These are phyloP conservation scores for Apus apus DNA, from an alignment of 2,113 vertebrate species.

Conservation along the genomic window DNA sequence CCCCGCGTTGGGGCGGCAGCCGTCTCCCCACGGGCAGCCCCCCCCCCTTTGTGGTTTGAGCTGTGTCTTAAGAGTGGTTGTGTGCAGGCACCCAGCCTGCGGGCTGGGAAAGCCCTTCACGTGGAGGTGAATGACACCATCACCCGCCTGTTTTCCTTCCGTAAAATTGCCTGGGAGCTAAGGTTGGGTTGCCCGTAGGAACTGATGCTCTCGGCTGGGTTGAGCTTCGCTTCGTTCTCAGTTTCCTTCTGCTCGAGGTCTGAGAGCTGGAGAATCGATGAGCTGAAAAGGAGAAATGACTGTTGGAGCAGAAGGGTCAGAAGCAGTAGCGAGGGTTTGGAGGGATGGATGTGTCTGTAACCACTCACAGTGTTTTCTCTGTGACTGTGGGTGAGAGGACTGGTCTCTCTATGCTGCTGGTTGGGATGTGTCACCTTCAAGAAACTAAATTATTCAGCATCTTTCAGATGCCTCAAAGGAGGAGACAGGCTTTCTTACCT, in stretches of 20 bases:
- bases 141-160: rapidly evolving
- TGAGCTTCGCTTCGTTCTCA: rapidly evolving
- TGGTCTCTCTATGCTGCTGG: background rate
- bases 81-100: too few species aligned
- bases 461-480: too few species aligned
- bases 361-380: rapidly evolving
- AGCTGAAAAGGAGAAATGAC: background rate
- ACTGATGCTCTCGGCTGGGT: too few species aligned
- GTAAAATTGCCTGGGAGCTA: background rate
- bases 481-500: too few species aligned
- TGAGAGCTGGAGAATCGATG: background rate
- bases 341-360: rapidly evolving
- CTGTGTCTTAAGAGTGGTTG: too few species aligned
- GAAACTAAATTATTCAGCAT: background rate
- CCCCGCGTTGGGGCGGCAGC: too few species aligned
- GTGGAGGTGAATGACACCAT: rapidly evolving
- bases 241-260: background rate
- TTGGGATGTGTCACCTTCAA: background rate
- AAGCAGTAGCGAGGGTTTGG: background rate
- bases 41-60: background rate
- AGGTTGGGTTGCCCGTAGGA: background rate
- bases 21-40: rapidly evolving
- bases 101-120: rapidly evolving
- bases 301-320: background rate
- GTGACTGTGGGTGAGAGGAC: background rate